Conservation (phyloP, 2,888 invertebrate species). For the Agonopterix subpropinquella region DNA sequence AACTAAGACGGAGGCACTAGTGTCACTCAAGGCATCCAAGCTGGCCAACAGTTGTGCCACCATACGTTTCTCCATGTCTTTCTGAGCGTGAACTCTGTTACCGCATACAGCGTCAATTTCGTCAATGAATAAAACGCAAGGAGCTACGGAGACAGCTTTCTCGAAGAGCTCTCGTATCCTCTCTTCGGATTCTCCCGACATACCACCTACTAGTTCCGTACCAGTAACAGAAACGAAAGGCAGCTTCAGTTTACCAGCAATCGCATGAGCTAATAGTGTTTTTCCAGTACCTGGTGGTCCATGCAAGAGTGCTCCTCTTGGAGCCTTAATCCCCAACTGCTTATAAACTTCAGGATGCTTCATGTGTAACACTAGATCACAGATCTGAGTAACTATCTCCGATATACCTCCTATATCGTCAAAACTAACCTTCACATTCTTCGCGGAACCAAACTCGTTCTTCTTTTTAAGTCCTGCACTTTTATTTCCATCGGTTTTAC, state of each 20-base stretch:
- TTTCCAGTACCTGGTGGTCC: constrained; percentile 98
- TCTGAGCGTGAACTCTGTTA: constrained; percentile 91
- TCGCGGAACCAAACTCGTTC: constrained; percentile 45
- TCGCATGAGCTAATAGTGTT: constrained; percentile 86
- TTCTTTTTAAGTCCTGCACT: constrained; percentile 43
- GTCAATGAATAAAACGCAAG: constrained; percentile 94
- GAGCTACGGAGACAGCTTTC: constrained; percentile 83
- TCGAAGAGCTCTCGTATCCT: constrained; percentile 94
- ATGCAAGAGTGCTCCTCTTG: constrained; percentile 93
- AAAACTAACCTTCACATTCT: constrained; percentile 75
- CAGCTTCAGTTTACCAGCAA: constrained; percentile 89
- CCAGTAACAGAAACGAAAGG: constrained; percentile 92
- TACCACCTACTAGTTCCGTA: constrained; percentile 94
- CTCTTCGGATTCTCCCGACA: constrained; percentile 97
- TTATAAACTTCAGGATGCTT: constrained; percentile 93
- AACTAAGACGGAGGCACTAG: constrained; percentile 82
- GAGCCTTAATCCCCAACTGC: constrained; percentile 89
- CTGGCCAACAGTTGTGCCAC: constrained; percentile 94
- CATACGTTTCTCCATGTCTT: constrained; percentile 97
- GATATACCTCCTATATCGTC: constrained; percentile 89
- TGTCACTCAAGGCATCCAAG: constrained; percentile 83
- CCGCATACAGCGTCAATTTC: constrained; percentile 98
- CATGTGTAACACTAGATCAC: constrained; percentile 88
- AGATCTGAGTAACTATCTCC: constrained; percentile 80
- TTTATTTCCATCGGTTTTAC: constrained; percentile 48